These are phyloP conservation scores for Australoheros scitulus DNA, from an alignment of 2,113 vertebrate species.

Conservation along the genomic window DNA sequence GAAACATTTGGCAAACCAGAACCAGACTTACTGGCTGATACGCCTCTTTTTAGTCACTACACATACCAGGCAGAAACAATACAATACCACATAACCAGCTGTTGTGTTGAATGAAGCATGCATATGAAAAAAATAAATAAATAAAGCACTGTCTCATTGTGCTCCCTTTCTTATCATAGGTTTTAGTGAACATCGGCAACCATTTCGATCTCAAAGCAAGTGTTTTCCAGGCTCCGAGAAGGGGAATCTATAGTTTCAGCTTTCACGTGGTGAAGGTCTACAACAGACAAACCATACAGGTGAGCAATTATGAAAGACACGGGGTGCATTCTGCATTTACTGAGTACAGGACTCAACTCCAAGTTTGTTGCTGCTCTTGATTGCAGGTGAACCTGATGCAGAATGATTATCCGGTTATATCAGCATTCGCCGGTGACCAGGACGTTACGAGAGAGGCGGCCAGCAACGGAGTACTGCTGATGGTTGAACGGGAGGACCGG, in stretches of 20 bases:
- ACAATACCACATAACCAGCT: conserved; percentile 6
- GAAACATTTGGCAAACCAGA: conserved; percentile 38
- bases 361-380: conserved; percentile 9
- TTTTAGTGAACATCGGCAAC: conserved; percentile 98
- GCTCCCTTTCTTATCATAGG: conserved; percentile 80
- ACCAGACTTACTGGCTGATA: conserved; percentile 21
- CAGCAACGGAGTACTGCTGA: conserved; percentile 97
- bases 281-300: conserved; percentile 99
- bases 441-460: conserved; percentile 98
- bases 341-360: not conserved
- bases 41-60: conserved; percentile 6
- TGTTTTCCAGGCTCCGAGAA: conserved; percentile 95
- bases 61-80: conserved; percentile 15
- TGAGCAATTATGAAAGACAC: conserved; percentile 72
- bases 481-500: conserved; percentile 96
- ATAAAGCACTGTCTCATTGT: conserved; percentile 24
- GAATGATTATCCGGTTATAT: conserved; percentile 97
- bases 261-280: conserved; percentile 99
- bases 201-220: conserved; percentile 98
- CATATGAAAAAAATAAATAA: not conserved
- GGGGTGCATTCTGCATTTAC: not conserved
- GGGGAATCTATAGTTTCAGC: conserved; percentile 99
- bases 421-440: conserved; percentile 98
- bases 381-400: conserved; percentile 98
- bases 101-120: conserved; percentile 32